A percentile compares a stretch with the other conserved stretches of the same genome.
Evolutionary conservation across 2,888 invertebrate genomes (phyloP).

Genomic region (Lathronympha strigana): DNA sequence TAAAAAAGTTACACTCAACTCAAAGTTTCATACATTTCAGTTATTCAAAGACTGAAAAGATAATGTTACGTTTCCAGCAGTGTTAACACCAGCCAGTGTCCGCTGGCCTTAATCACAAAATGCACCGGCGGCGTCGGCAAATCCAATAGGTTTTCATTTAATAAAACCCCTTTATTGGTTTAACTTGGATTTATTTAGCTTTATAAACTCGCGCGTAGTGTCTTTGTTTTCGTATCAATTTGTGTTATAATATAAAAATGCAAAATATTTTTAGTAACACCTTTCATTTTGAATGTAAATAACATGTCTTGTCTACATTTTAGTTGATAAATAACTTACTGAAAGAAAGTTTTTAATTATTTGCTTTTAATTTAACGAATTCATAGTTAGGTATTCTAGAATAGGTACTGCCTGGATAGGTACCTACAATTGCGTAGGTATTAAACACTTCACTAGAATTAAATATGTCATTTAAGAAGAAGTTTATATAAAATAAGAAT

Average conservation of each 20-base stretch:
- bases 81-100: slow-evolving; percentile 52
- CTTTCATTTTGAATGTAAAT: not conserved
- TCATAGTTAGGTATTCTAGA: not conserved
- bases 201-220: slow-evolving; percentile 45
- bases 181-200: slow-evolving; percentile 75
- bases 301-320: not conserved
- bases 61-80: not conserved
- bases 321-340: not conserved
- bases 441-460: not conserved
- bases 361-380: not conserved
- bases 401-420: not conserved
- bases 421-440: slow-evolving; percentile 8
- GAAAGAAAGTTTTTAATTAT: not conserved
- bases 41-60: not conserved
- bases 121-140: slow-evolving; percentile 65
- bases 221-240: slow-evolving; percentile 22
- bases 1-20: too few species aligned
- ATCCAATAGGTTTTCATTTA: slow-evolving; percentile 81
- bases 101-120: slow-evolving; percentile 60
- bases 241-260: slow-evolving; percentile 15
- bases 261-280: not conserved
- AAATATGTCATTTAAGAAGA: not conserved
- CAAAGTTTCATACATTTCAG: too few species aligned
- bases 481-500: not conserved
- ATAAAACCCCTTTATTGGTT: slow-evolving; percentile 82